Conservation (phyloP, 2,113 vertebrate species). For the Odocoileus hemionus region DNA sequence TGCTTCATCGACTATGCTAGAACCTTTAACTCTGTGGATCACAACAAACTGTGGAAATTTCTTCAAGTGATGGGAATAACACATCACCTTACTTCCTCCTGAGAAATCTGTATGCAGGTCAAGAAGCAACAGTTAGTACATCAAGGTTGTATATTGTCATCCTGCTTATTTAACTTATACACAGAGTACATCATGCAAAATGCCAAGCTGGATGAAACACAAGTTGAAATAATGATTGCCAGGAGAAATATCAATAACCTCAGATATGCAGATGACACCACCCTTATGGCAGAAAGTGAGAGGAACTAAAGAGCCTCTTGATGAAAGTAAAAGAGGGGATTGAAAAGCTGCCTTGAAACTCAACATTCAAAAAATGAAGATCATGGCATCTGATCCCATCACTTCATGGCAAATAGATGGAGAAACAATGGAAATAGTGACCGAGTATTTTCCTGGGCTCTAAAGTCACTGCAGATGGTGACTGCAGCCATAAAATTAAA, state of each 20-base stretch:
- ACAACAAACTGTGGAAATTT: background rate
- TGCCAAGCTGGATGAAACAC: background rate
- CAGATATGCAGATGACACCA: background rate
- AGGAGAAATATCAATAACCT: background rate
- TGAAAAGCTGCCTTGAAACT: background rate
- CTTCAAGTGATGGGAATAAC: background rate
- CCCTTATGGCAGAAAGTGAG: background rate
- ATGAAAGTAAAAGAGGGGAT: background rate
- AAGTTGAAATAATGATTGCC: background rate
- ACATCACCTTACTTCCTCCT: background rate
- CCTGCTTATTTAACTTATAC: background rate
- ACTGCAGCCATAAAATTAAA: background rate
- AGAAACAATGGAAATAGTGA: background rate
- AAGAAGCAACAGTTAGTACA: background rate
- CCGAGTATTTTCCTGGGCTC: background rate
- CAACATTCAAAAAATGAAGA: background rate
- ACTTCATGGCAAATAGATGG: background rate
- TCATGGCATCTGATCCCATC: rapidly evolving
- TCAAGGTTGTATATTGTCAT: background rate
- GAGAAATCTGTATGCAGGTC: background rate
- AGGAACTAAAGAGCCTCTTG: background rate
- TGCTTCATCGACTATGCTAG: background rate
- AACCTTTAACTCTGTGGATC: background rate
- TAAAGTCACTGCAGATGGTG: background rate
- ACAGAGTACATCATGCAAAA: background rate